Evolutionary conservation across 2,888 invertebrate species (phyloP).

Genomic region (Frankliniella intonsa): DNA sequence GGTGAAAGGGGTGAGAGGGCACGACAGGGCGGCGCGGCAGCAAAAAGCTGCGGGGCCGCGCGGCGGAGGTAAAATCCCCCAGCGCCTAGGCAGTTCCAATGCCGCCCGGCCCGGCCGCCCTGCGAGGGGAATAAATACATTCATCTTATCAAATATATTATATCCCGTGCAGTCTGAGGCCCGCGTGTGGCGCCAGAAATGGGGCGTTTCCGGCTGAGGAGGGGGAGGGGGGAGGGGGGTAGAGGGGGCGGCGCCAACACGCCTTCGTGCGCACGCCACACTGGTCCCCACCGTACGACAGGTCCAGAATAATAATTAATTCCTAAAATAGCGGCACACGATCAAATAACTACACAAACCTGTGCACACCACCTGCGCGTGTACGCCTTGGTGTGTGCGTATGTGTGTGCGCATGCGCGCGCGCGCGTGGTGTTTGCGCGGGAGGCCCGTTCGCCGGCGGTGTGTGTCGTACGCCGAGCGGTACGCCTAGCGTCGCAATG

Average conservation of each 20-base stretch:
- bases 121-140: background rate
- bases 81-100: background rate
- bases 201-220: background rate
- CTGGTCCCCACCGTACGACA: too few relatives aligned
- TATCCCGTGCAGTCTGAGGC: background rate
- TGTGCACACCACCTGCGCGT: background rate
- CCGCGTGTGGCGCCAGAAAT: conserved; percentile 15
- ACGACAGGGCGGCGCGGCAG: background rate
- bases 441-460: too few relatives aligned
- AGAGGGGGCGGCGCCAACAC: background rate
- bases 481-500: background rate
- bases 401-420: background rate
- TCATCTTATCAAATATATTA: conserved; percentile 18
- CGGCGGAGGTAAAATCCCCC: background rate
- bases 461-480: too few relatives aligned
- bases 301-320: conserved; percentile 11
- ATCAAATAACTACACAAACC: background rate
- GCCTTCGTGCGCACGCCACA: background rate
- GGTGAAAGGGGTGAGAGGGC: too few relatives aligned
- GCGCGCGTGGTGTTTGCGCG: background rate
- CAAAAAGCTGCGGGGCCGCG: background rate
- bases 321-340: conserved; percentile 12
- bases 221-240: background rate
- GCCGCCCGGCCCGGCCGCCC: background rate
- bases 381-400: background rate